A percentile compares a stretch with the other conserved stretches of the same genome.
These are phyloP conservation scores for Alligator mississippiensis DNA, from an alignment of 2,113 vertebrate genomes.

Conservation along the genomic window DNA sequence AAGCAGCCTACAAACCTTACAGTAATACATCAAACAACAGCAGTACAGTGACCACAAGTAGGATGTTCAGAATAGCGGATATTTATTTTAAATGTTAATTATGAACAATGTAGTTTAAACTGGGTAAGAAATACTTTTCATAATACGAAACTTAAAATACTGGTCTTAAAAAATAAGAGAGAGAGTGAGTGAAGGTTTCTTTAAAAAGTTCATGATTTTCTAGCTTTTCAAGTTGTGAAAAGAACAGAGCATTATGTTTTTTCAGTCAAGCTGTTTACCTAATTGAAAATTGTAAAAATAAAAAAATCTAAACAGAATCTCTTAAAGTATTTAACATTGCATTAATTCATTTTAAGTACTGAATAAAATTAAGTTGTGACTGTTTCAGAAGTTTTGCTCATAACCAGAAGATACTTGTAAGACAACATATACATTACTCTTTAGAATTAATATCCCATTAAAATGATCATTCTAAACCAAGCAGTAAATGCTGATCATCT, in stretches of 20 bases:
- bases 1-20: not conserved
- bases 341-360: not conserved
- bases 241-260: not conserved
- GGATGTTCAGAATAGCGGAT: not conserved
- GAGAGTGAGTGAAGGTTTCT: not conserved
- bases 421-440: not conserved
- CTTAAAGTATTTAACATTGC: not conserved
- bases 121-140: not conserved
- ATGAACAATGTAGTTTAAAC: not conserved
- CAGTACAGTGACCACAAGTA: not conserved
- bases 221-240: not conserved
- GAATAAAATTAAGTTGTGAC: not conserved
- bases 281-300: not conserved
- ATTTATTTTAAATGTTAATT: not conserved
- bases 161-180: not conserved
- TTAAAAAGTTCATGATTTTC: not conserved
- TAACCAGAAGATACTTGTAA: not conserved
- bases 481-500: not conserved
- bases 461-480: not conserved
- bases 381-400: not conserved
- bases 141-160: not conserved
- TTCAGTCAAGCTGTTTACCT: not conserved
- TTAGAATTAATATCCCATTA: not conserved
- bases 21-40: not conserved
- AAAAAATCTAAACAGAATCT: not conserved